These are phyloP conservation scores for Portunus trituberculatus DNA, from an alignment of 1,140 invertebrate species.

Conservation along the genomic window DNA sequence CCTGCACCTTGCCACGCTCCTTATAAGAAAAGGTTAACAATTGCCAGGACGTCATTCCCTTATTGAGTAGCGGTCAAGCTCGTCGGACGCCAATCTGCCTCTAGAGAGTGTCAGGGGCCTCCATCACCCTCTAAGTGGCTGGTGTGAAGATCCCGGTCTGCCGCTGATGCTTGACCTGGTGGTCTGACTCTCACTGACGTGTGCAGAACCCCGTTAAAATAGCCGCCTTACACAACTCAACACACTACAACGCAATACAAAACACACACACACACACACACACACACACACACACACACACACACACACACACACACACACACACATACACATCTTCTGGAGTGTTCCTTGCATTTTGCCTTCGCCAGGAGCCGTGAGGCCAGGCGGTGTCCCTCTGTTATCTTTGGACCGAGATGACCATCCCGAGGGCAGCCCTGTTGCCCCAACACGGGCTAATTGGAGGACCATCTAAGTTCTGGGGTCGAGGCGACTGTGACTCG, in stretches of 20 bases:
- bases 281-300: slow-evolving; percentile 38
- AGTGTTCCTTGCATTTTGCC: neutral
- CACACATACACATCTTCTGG: neutral
- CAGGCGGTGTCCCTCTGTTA: neutral
- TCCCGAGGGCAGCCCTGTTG: neutral
- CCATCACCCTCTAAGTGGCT: too few species aligned
- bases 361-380: neutral
- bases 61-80: too few species aligned
- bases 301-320: slow-evolving; percentile 33
- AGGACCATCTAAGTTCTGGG: neutral
- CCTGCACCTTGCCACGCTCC: too few species aligned
- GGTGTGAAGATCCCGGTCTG: too few species aligned
- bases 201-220: neutral
- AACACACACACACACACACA: slow-evolving; percentile 41
- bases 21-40: too few species aligned
- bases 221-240: neutral
- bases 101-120: too few species aligned
- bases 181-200: too few species aligned
- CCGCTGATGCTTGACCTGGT: too few species aligned
- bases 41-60: too few species aligned
- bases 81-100: too few species aligned
- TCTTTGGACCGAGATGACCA: neutral
- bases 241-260: neutral
- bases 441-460: neutral
- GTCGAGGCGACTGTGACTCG: neutral